Base-by-base conservation (phyloP, 2,888 invertebrate genomes). In the Hymenopus coronatus region DNA sequence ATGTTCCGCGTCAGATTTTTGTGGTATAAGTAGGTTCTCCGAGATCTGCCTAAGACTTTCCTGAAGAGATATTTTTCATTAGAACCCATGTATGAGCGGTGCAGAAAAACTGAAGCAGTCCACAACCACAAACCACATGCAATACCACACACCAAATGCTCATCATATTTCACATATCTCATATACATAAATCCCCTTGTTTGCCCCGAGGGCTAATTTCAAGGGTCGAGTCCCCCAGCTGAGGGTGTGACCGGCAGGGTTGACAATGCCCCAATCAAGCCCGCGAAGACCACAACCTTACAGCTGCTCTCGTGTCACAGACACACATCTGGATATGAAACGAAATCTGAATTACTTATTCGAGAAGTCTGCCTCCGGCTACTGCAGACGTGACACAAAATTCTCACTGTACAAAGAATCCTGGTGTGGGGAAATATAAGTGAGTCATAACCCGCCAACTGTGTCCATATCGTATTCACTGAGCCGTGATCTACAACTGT, bases 331-430 rank as follows among this genome's bases (percentile, higher is more conserved):
- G 88, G 88, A 86, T 46, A 82, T 88, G 87, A 87, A 86, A 88
- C 85, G 88, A 88, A 88, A 84, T 88, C 82, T 88, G 86, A 88
- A 88, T 88, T 86, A 85, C 85, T 88, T 88, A 88, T 84, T 84
- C 88, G 84, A n/a, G 28, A 25, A 81, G 70, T 81, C 28, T 27
- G 70, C 86, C 86, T 86, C 27, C 28, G 86, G 86, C 86, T 9
- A 15, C 27, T 20, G 14, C 54, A 70, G 54, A 70, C 54, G 54
- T 70, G 54, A 70, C 54, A 70, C 54, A 70, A 70, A 70, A 70
- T 70, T 70, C 54, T 20, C 54, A 70, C 15, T 70, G 54, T 70
- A 70, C 54, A 70, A 70, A 70, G 54, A 70, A 70, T 20, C 2
- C 20, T 6, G 20, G 20, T 70, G 54, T 20, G 54, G 54, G 54